These are phyloP conservation scores for Pseudochaenichthys georgianus DNA, from an alignment of 2,797 vertebrate genomes.

Conservation along the genomic window DNA sequence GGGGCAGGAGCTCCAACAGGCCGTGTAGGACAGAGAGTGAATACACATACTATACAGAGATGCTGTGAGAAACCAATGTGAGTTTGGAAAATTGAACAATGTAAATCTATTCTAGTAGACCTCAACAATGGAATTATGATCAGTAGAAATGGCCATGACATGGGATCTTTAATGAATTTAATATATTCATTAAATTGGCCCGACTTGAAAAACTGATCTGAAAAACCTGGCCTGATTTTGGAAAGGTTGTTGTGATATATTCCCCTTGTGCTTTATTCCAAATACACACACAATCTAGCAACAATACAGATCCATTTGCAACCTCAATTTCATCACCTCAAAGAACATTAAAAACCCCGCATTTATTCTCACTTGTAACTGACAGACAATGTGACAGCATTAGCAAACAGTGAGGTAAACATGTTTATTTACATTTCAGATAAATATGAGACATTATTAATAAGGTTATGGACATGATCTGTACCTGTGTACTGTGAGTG, in stretches of 20 bases:
- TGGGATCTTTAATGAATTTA: too few relatives aligned
- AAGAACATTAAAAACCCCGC: background rate
- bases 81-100: too few relatives aligned
- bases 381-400: constrained; percentile 2
- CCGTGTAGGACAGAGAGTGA: too few relatives aligned
- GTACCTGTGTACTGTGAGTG: background rate
- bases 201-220: background rate
- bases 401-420: constrained; percentile 26
- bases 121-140: too few relatives aligned
- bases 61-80: too few relatives aligned
- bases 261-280: background rate
- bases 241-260: background rate
- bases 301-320: background rate
- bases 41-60: too few relatives aligned
- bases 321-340: background rate
- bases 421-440: constrained; percentile 56
- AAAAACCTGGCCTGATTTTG: background rate
- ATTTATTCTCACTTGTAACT: background rate
- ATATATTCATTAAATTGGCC: too few relatives aligned
- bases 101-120: too few relatives aligned
- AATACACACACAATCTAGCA: background rate
- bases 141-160: too few relatives aligned
- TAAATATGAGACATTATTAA: constrained; percentile 44
- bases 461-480: background rate
- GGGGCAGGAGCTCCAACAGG: too few relatives aligned